A percentile compares a stretch with the other conserved stretches of the same genome.
Conservation (phyloP, 2,797 vertebrate genomes). For the Lerista edwardsae region DNA sequence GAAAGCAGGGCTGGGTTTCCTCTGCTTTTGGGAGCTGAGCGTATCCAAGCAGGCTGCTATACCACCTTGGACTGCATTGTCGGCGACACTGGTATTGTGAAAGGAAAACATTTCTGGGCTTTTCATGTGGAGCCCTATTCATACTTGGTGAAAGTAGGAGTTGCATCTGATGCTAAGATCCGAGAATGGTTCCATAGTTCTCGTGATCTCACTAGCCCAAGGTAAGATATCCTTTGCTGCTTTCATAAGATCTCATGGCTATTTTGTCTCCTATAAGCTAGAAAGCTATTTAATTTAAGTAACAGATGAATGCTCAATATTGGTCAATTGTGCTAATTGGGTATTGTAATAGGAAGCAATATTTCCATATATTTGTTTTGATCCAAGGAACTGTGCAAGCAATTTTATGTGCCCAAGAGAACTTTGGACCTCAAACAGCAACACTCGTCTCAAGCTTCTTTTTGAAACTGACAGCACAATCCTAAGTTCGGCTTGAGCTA, state of each 20-base stretch:
- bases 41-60: conserved; percentile 91
- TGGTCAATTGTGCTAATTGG: neutral
- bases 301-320: neutral
- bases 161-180: conserved; percentile 90
- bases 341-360: neutral
- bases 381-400: neutral
- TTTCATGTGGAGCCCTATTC: conserved; percentile 90
- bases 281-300: neutral
- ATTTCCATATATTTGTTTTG: neutral
- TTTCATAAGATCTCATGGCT: neutral
- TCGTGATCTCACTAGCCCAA: conserved; percentile 90
- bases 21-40: conserved; percentile 88
- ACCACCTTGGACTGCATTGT: conserved; percentile 93
- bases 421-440: neutral
- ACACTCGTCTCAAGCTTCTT: neutral
- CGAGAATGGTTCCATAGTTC: conserved; percentile 94
- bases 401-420: neutral
- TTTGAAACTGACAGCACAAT: too few relatives aligned
- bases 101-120: conserved; percentile 95
- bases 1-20: conserved; percentile 91
- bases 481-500: too few relatives aligned
- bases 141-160: conserved; percentile 94
- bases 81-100: conserved; percentile 89
- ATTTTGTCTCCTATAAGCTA: neutral
- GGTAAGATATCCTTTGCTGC: conserved; percentile 75